A percentile compares a stretch with the other conserved stretches of the same genome.
These are phyloP conservation scores for Pipistrellus nathusii DNA, from an alignment of 2,797 vertebrate species.

Conservation along the genomic window DNA sequence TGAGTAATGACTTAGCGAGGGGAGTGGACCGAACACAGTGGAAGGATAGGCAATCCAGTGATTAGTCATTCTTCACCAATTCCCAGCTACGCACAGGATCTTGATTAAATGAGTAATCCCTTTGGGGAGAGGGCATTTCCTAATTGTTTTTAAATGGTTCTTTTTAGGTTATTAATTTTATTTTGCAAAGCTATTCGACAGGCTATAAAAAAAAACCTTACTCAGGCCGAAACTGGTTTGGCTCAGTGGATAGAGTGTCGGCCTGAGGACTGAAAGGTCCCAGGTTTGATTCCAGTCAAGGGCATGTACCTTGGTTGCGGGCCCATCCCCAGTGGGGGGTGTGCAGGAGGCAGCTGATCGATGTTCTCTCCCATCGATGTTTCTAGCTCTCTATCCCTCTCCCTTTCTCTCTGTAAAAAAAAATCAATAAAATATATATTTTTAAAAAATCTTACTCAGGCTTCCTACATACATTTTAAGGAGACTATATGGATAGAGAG, in stretches of 20 bases:
- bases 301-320: too few species aligned
- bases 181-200: constrained; percentile 34
- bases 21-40: not conserved
- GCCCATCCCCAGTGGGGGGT: too few species aligned
- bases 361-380: too few species aligned
- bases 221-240: not conserved
- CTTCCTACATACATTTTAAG: constrained; percentile 22
- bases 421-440: too few species aligned
- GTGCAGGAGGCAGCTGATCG: too few species aligned
- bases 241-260: too few species aligned
- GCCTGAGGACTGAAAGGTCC: too few species aligned
- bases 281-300: too few species aligned
- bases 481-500: not conserved
- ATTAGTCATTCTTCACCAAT: constrained; percentile 41
- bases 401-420: too few species aligned
- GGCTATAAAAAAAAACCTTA: not conserved
- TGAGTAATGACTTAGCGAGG: constrained; percentile 36
- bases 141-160: constrained; percentile 33
- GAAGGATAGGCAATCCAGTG: not conserved
- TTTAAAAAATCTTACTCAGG: not conserved
- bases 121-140: not conserved
- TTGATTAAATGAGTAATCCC: constrained; percentile 30
- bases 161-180: constrained; percentile 30
- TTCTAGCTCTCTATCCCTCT: too few species aligned
- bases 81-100: not conserved